A percentile compares a stretch with the other conserved stretches of the same genome.
Evolutionary conservation across 2,888 invertebrate species (phyloP).

Genomic region (Diarsia mendica): DNA sequence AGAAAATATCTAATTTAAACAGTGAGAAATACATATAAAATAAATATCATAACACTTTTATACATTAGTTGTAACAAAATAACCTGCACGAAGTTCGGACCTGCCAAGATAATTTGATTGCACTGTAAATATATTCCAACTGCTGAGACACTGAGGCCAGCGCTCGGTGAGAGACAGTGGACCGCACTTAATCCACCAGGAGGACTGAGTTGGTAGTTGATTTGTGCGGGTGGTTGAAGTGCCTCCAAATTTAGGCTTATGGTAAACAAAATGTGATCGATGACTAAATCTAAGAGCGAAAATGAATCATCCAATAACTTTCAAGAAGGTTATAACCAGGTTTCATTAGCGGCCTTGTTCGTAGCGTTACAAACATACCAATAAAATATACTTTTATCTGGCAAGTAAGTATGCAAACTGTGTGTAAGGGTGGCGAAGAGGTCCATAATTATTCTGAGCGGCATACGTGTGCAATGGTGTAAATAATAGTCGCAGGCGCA

Average conservation of each 20-base stretch:
- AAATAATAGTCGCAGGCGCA: constrained; percentile 77
- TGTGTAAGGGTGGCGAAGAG: constrained; percentile 77
- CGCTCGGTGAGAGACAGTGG: neutral
- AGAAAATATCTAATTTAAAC: too few species aligned
- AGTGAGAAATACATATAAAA: too few species aligned
- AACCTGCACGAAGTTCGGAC: too few species aligned
- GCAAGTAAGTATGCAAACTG: constrained; percentile 81
- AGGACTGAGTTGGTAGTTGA: neutral
- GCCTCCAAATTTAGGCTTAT: neutral
- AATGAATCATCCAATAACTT: neutral
- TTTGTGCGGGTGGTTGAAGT: neutral
- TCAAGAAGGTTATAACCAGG: constrained; percentile 2
- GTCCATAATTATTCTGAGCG: constrained; percentile 79
- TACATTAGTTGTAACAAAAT: too few species aligned
- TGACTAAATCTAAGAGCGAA: neutral
- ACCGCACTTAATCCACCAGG: neutral
- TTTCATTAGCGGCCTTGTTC: constrained; percentile 71
- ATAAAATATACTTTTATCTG: constrained; percentile 81
- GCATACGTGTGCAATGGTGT: constrained; percentile 74
- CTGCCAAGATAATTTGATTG: too few species aligned
- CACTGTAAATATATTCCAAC: neutral
- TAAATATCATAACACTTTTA: too few species aligned
- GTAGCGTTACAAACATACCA: constrained; percentile 76
- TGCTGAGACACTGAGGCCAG: neutral
- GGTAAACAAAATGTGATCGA: neutral